Base-by-base conservation (phyloP, 2,797 vertebrate genomes). In the Clarias fuscus region DNA sequence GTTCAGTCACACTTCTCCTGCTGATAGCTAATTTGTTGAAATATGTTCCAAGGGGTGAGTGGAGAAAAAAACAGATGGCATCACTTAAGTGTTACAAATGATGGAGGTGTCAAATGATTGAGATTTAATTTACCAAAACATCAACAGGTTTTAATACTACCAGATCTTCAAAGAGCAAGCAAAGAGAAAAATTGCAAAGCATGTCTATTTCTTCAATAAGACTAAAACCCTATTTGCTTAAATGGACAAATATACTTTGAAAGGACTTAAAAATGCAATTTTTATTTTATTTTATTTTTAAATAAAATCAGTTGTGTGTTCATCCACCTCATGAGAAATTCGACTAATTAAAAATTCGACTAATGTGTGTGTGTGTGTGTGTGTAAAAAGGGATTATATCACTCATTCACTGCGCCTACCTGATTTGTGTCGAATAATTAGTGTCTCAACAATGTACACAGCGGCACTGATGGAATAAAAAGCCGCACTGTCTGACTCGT, bases 101-200 rank as follows among this genome's bases (percentile, higher is more conserved):
- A 24, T 67, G 24, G 62, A 53, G 40, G 17, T 58, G 81, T 71
- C 81, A 83, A 83, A 58, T 83, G 37, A 58, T 37, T 18, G n/a
- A 70, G 30, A 83, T 83, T 53, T 71, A 83, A 83, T 83, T 83
- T 71, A 53, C 53, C 65, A 70, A 83, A 83, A 83, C 48, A 58
- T 24, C 65, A 83, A 71, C 79, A 43, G 40, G 40, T 53, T 82
- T 82, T 27, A 65, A 67, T 37, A 53, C 61, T 43, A 80, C 1
- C 67, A 22, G 27, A 24, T 70, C 43, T 58, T 70, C 65, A 82
- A 68, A n/a, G 22, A 68, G 22, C 61, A 37, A 33, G 61, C 78
- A 65, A 48, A 43, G 7, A 18, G 14, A 81, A 48, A 48, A 27
- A n/a, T 15, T 27, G 7, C 14, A 65, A 80, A 80, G 2, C 13